Evolutionary conservation across 1,140 invertebrate species (phyloP).

Genomic region (Brachystomella parvula): DNA sequence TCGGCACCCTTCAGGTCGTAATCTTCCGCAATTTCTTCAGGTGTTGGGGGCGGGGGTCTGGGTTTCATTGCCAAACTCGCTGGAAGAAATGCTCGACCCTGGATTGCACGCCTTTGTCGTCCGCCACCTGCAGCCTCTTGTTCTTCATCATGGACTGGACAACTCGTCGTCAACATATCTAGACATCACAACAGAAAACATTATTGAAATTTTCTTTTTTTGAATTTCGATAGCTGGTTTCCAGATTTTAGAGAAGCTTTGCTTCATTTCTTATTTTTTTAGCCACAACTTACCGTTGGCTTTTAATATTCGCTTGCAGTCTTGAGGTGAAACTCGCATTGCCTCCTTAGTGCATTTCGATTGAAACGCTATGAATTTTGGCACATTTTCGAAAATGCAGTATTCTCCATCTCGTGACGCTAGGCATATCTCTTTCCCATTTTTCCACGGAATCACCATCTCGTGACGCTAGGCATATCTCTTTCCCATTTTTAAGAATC

Average conservation of each 20-base stretch:
- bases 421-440: background rate
- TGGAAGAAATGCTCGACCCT: background rate
- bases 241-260: background rate
- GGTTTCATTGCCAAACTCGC: background rate
- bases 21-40: background rate
- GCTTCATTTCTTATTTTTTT: too few species aligned
- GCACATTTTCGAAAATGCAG: background rate
- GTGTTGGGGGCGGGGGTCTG: background rate
- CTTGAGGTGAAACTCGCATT: constrained; percentile 1
- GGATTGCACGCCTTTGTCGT: background rate
- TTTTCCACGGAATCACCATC: too few species aligned
- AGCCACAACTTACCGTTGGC: constrained; percentile 2
- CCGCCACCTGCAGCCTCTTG: too few species aligned
- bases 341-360: background rate
- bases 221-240: background rate
- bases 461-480: background rate
- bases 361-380: background rate
- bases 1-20: background rate
- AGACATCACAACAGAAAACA: too few species aligned
- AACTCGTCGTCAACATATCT: background rate
- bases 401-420: background rate
- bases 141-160: background rate
- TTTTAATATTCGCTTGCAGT: background rate
- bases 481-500: background rate
- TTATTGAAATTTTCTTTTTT: too few species aligned